Percentiles rank a stretch among this genome's conserved stretches.
These are phyloP conservation scores for Callinectes sapidus DNA, from an alignment of 2,888 invertebrate species.

Conservation along the genomic window DNA sequence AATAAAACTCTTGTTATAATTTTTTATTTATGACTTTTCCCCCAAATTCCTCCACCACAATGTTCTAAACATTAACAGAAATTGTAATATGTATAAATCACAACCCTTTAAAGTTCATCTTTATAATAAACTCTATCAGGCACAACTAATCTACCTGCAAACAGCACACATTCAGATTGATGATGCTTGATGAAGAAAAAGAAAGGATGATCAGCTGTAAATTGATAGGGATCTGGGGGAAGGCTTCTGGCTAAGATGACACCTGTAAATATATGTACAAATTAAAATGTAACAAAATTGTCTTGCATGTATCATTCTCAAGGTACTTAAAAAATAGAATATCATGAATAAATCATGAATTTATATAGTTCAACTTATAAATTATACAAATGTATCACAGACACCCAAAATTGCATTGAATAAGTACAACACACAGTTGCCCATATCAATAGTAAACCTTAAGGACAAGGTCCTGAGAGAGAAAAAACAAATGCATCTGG, in stretches of 20 bases:
- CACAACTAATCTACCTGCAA: slow-evolving; percentile 13
- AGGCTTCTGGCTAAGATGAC: not conserved
- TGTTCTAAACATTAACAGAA: not conserved
- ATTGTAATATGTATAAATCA: not conserved
- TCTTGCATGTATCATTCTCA: not conserved
- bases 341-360: too few relatives aligned
- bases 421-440: too few relatives aligned
- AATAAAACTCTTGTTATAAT: not conserved
- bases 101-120: slow-evolving; percentile 23
- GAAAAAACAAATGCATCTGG: too few relatives aligned
- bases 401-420: too few relatives aligned
- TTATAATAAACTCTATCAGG: not conserved
- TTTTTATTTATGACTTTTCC: not conserved
- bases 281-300: not conserved
- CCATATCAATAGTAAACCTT: too few relatives aligned
- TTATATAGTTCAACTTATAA: too few relatives aligned
- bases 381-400: too few relatives aligned
- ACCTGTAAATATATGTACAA: not conserved
- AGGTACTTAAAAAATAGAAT: too few relatives aligned
- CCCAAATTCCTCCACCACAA: not conserved
- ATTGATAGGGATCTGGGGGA: not conserved
- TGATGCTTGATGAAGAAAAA: slow-evolving; percentile 3
- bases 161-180: slow-evolving; percentile 8
- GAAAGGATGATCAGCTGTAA: slow-evolving; percentile 14
- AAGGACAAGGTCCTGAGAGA: too few relatives aligned